Conservation (phyloP, 2,888 invertebrate genomes). For the Strigamia transsilvanica region DNA sequence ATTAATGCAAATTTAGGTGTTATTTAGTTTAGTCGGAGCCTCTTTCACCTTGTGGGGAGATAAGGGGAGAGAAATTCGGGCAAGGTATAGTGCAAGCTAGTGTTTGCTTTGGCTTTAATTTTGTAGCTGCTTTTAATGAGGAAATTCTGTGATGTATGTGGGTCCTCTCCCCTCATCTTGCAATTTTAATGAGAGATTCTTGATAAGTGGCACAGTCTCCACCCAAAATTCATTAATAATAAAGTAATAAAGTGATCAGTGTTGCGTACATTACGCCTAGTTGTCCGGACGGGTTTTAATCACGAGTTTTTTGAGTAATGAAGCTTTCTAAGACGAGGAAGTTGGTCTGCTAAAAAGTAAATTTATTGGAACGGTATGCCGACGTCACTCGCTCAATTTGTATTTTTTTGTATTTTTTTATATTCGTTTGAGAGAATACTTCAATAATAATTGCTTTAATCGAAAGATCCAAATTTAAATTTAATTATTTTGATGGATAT, state of each 20-base stretch:
- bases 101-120: slow-evolving; percentile 45
- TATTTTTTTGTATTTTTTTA: background rate
- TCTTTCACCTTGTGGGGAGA: background rate
- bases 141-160: slow-evolving; percentile 53
- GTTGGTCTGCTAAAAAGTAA: slow-evolving; percentile 11
- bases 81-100: slow-evolving; percentile 33
- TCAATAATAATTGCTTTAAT: background rate
- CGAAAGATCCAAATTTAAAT: too few species aligned
- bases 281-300: slow-evolving; percentile 50
- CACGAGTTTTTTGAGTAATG: slow-evolving; percentile 40
- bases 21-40: slow-evolving; percentile 22
- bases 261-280: slow-evolving; percentile 48
- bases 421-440: background rate
- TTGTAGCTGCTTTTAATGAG: slow-evolving; percentile 44
- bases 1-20: background rate
- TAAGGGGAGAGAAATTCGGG: background rate
- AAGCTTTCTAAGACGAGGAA: slow-evolving; percentile 9
- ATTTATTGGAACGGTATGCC: slow-evolving; percentile 22
- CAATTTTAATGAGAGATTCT: slow-evolving; percentile 53
- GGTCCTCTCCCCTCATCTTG: slow-evolving; percentile 46
- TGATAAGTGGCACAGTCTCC: slow-evolving; percentile 46
- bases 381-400: background rate
- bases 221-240: slow-evolving; percentile 53
- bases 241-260: slow-evolving; percentile 52
- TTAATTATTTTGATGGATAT: too few species aligned